Evolutionary conservation across 2,888 invertebrate genomes (phyloP).

Genomic region (Drosophila antonietae): DNA sequence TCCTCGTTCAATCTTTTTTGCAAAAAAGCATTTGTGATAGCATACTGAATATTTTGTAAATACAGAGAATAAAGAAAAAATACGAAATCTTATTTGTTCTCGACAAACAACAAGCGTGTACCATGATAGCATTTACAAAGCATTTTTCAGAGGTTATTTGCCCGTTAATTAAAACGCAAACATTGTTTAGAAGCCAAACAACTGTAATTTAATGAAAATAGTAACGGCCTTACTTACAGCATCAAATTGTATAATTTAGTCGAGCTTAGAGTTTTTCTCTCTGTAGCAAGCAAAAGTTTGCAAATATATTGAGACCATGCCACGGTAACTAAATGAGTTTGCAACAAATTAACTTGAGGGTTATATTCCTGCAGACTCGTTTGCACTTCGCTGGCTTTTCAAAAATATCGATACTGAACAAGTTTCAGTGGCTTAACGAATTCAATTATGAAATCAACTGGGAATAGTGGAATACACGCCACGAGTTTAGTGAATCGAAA

Average conservation of each 20-base stretch:
- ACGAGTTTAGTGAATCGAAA: background rate
- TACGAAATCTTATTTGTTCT: background rate
- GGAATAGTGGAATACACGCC: constrained; percentile 19
- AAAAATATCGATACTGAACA: constrained; percentile 47
- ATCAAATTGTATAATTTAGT: constrained; percentile 20
- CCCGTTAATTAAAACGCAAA: constrained; percentile 13
- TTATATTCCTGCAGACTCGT: constrained; percentile 22
- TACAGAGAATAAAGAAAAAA: background rate
- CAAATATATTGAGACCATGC: constrained; percentile 51
- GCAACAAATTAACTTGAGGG: constrained; percentile 21
- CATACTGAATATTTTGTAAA: background rate
- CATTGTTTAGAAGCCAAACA: constrained; percentile 4
- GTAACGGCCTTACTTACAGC: background rate
- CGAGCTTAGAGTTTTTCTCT: constrained; percentile 35
- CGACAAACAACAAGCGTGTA: too few species aligned
- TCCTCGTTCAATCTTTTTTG: background rate
- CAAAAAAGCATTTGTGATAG: background rate
- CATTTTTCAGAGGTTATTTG: background rate
- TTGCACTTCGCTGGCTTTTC: constrained; percentile 30
- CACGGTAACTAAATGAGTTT: constrained; percentile 49
- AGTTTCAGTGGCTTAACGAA: constrained; percentile 26
- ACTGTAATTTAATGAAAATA: background rate
- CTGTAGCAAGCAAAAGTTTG: constrained; percentile 48
- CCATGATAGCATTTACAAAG: background rate
- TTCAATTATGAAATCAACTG: constrained; percentile 16